These are phyloP conservation scores for Epinotia nisella DNA, from an alignment of 2,888 invertebrate species.

Conservation along the genomic window DNA sequence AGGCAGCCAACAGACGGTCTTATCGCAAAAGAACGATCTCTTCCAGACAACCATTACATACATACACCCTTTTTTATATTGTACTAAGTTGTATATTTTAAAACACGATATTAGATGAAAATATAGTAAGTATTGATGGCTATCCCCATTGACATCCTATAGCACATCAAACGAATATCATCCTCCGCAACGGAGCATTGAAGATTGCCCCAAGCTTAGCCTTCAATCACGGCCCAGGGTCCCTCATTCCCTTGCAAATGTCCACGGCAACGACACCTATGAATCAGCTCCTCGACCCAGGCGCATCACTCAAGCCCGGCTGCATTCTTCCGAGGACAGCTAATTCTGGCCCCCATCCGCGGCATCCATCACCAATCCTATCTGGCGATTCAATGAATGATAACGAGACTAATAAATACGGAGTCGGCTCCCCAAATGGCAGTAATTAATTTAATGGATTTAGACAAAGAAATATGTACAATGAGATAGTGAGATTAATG, in stretches of 20 bases:
- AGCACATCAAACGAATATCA: not conserved
- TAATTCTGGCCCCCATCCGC: conserved; percentile 79
- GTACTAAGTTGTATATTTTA: not conserved
- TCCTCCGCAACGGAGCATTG: conserved; percentile 2
- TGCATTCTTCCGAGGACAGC: conserved; percentile 81
- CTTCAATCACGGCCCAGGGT: not conserved
- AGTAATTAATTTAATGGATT: conserved; percentile 85
- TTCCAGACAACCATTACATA: no score
- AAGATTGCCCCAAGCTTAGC: not conserved
- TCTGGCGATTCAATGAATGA: conserved; percentile 83
- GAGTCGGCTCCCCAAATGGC: conserved; percentile 79
- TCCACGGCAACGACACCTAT: conserved; percentile 73
- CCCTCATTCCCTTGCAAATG: conserved; percentile 63
- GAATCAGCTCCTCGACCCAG: conserved; percentile 66
- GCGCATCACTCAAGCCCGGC: conserved; percentile 76
- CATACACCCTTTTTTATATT: no score
- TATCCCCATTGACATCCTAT: not conserved
- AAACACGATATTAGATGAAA: not conserved
- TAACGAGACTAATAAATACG: conserved; percentile 84
- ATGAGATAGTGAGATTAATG: conserved; percentile 82
- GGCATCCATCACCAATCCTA: conserved; percentile 77
- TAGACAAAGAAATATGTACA: conserved; percentile 84
- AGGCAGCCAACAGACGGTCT: no score
- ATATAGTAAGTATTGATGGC: no score
- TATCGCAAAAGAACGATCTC: no score